Percentiles rank a stretch among this genome's conserved stretches.
Evolutionary conservation across 2,888 invertebrate species (phyloP).

Genomic region (Leptura quadrifasciata): DNA sequence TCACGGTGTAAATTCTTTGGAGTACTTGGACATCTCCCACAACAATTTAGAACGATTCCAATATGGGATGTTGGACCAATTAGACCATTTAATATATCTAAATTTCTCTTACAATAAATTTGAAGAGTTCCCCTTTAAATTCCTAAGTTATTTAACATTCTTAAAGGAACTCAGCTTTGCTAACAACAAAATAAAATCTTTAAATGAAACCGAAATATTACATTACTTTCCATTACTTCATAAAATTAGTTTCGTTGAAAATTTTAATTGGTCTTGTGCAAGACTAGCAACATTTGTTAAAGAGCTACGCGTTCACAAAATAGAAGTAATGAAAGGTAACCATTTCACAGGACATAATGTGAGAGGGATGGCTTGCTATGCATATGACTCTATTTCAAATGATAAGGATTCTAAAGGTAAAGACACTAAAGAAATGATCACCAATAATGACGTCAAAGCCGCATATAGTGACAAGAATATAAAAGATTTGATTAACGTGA

Average conservation of each 20-base stretch:
- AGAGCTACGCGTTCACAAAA: background rate
- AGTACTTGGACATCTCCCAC: no score
- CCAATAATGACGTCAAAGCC: no score
- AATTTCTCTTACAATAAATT: conserved; percentile 33
- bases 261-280: conserved; percentile 9
- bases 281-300: conserved; percentile 4
- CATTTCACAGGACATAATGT: conserved; percentile 9
- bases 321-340: background rate
- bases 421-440: no score
- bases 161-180: conserved; percentile 17
- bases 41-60: conserved; percentile 7
- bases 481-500: no score
- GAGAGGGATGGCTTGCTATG: conserved; percentile 26
- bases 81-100: conserved; percentile 11
- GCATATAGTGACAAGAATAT: no score
- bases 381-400: background rate
- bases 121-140: background rate
- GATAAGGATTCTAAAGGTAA: no score
- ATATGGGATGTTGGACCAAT: conserved; percentile 13
- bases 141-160: conserved; percentile 10
- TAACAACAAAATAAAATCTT: conserved; percentile 12
- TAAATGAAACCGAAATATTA: conserved; percentile 9
- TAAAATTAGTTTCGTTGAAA: conserved; percentile 2
- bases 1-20: no score
- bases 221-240: conserved; percentile 1